A percentile compares a stretch with the other conserved stretches of the same genome.
phyloP scores from a whole-genome alignment of 2,113 vertebrate species.

The Cyprinodon tularosa region DNA sequence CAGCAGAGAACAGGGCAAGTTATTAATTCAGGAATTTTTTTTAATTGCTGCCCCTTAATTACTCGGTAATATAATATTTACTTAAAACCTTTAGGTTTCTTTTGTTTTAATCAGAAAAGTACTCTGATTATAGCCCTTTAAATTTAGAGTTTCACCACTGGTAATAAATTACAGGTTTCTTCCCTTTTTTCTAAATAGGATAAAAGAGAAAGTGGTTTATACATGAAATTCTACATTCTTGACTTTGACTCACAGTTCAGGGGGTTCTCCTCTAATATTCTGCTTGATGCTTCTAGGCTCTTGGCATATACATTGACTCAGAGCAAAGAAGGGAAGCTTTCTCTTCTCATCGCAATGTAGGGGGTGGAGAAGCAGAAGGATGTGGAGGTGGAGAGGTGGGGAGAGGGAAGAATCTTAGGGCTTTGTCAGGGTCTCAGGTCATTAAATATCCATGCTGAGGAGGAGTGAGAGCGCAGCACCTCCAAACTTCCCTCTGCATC shows the following conservation, averaged over 20 bases:
- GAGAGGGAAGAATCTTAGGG: constrained; percentile 36
- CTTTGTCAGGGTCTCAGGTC: constrained; percentile 64
- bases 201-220: constrained; percentile 18
- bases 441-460: constrained; percentile 76
- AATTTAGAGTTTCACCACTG: not conserved
- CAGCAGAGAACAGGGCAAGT: not conserved
- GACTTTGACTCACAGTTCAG: constrained; percentile 8
- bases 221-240: constrained; percentile 22
- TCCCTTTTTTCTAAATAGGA: constrained; percentile 10
- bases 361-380: constrained; percentile 65
- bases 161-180: not conserved
- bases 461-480: constrained; percentile 57
- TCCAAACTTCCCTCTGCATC: constrained; percentile 62
- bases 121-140: not conserved
- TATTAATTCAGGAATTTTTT: not conserved
- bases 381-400: constrained; percentile 33
- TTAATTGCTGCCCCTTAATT: not conserved
- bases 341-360: constrained; percentile 41
- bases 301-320: constrained; percentile 46
- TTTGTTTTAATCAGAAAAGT: not conserved
- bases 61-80: not conserved
- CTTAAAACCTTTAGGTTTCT: not conserved
- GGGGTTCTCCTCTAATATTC: constrained; percentile 57
- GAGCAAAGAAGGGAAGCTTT: constrained; percentile 61
- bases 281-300: constrained; percentile 58